Base-by-base conservation (phyloP, 2,113 vertebrate genomes). In the Tenrec ecaudatus region DNA sequence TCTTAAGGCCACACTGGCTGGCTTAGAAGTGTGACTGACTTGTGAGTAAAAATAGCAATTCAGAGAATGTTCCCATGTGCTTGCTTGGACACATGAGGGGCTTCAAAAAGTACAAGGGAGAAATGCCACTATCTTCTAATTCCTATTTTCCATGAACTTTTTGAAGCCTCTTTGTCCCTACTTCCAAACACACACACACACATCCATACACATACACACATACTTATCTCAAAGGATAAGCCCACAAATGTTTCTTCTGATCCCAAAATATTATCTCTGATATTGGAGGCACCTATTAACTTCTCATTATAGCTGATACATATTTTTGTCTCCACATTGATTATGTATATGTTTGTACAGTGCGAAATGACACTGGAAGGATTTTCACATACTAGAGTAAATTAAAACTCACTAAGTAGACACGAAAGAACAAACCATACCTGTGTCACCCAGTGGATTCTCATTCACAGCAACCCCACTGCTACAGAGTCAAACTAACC, bases 341-440 rank as follows among this genome's bases (percentile, higher is more conserved):
- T 36, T 14, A 68, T 19, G 73, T 53, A 53, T 82, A 64, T 94
- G 82, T 78, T 78, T 86, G 31, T 80, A 8, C 14, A 64, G 20
- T 73, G 62, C n/a, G 88, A 89, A 90, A 84, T 82, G 62, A n/a
- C 53, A 60, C 69, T 71, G 12, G 47, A 82, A 71, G 6, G 36
- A 82, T 83, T 93, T 88, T 86, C 60, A 91, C 82, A 88, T 40
- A 58, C 60, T 10, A 40, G 43, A 91, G 47, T 43, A 69, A 88
- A n/a, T 81, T 82, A 40, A 88, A 29, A 64, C 25, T 92, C 27
- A 53, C 23, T 73, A 73, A 73, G 5, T 36, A 36, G 0, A 73
- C 15, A n/a, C 66, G 16, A 33, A 73, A 4, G 11, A 17, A 33
- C 60, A 71, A 16, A 71, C n/a, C 33, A 71, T 14, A 20, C 17